These are phyloP conservation scores for Brachionus koreanus DNA, from an alignment of 1,140 invertebrate species.

Conservation along the genomic window DNA sequence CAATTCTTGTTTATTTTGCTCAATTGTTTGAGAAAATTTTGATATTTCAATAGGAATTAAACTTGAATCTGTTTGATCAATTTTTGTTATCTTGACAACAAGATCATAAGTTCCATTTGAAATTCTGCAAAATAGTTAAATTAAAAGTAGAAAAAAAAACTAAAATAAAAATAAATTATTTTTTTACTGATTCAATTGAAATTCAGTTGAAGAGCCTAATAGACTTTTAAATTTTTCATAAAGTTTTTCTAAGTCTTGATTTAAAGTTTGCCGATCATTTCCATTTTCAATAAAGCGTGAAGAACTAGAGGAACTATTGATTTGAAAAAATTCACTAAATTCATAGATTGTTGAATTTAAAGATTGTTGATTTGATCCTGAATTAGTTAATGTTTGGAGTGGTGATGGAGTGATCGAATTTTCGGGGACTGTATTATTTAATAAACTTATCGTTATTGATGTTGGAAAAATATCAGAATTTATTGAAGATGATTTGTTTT, in stretches of 20 bases:
- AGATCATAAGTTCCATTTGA: neutral
- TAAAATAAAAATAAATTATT: neutral
- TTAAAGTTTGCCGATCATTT: neutral
- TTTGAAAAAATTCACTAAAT: neutral
- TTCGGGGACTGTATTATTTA: no score
- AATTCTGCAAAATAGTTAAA: no score
- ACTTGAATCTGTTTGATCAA: neutral
- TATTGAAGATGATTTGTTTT: no score
- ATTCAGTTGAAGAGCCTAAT: neutral
- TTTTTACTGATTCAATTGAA: neutral
- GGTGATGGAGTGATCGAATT: no score
- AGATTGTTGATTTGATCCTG: no score
- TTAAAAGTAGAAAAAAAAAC: neutral
- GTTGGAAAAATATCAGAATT: no score
- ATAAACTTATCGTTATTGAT: no score
- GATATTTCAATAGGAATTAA: neutral
- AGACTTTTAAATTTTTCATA: neutral
- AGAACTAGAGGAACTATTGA: neutral
- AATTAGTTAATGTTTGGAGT: no score
- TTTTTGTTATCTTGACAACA: neutral
- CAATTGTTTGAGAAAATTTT: neutral
- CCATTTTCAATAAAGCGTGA: neutral
- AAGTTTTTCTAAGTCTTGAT: neutral
- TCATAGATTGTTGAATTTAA: neutral
- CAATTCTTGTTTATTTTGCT: neutral